phyloP scores from a whole-genome alignment of 2,113 vertebrate genomes.

The Charadrius vociferus region DNA sequence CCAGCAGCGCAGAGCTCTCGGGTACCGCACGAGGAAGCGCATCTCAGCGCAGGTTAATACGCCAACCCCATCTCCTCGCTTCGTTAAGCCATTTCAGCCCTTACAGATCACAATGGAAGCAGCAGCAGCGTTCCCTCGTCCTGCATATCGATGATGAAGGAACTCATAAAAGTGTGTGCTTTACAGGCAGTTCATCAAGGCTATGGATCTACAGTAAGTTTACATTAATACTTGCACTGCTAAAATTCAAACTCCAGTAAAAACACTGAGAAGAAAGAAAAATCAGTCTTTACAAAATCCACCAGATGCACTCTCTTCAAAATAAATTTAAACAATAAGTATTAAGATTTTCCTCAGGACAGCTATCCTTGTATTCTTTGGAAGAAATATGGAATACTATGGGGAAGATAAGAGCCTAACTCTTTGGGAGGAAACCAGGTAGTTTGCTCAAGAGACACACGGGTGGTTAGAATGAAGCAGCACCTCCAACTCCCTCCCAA shows the following conservation, averaged over 20 bases:
- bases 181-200: neutral
- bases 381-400: neutral
- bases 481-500: neutral
- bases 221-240: neutral
- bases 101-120: neutral
- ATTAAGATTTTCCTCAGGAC: neutral
- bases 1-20: neutral
- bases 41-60: rapidly evolving
- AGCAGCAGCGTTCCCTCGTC: neutral
- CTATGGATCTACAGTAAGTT: neutral
- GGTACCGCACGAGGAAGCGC: neutral
- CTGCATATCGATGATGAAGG: neutral
- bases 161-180: neutral
- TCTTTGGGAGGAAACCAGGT: neutral
- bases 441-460: neutral
- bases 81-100: neutral
- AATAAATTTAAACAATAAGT: neutral
- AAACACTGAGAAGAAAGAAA: neutral
- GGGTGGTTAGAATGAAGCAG: neutral
- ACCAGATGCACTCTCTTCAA: neutral
- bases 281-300: neutral
- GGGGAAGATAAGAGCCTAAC: neutral
- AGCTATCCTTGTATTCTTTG: neutral
- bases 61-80: rapidly evolving
- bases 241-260: neutral